Percentiles rank a stretch among this genome's conserved stretches.
These are phyloP conservation scores for Pampus argenteus DNA, from an alignment of 2,797 vertebrate genomes.

Conservation along the genomic window DNA sequence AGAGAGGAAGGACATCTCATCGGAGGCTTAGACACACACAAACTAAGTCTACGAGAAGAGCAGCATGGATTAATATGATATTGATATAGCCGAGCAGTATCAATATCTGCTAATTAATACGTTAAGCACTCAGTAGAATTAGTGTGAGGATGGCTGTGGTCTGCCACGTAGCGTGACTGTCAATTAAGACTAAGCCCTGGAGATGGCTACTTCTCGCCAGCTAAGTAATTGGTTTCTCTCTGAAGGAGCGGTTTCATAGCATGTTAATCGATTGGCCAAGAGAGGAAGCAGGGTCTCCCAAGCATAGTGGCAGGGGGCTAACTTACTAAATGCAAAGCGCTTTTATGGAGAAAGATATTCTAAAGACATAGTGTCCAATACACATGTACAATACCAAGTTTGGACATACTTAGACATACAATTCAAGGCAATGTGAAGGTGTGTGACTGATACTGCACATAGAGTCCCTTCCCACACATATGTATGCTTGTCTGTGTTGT, in stretches of 20 bases:
- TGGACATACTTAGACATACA: neutral
- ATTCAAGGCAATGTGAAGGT: too few species aligned
- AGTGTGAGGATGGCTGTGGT: constrained; percentile 53
- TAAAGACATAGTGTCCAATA: neutral
- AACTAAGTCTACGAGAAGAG: constrained; percentile 41
- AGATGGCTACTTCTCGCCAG: constrained; percentile 69
- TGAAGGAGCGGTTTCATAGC: constrained; percentile 70
- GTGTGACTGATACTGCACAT: too few species aligned
- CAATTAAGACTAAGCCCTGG: constrained; percentile 79
- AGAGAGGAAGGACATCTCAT: constrained; percentile 30
- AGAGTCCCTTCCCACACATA: neutral
- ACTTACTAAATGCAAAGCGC: constrained; percentile 29
- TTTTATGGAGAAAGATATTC: constrained; percentile 33
- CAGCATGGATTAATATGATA: constrained; percentile 75
- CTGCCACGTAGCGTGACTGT: constrained; percentile 69
- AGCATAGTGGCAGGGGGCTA: constrained; percentile 44
- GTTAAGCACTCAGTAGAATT: constrained; percentile 72
- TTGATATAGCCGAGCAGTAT: constrained; percentile 72
- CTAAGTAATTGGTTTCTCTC: constrained; percentile 74
- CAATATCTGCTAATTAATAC: constrained; percentile 80
- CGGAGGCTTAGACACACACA: constrained; percentile 39
- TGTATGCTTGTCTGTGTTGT: constrained; percentile 8
- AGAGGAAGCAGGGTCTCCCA: constrained; percentile 41
- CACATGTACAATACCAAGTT: neutral
- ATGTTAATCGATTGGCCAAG: constrained; percentile 74